Percentiles rank a stretch among this genome's conserved stretches.
phyloP scores from a whole-genome alignment of 2,888 invertebrate species.

The Tinea pellionella region DNA sequence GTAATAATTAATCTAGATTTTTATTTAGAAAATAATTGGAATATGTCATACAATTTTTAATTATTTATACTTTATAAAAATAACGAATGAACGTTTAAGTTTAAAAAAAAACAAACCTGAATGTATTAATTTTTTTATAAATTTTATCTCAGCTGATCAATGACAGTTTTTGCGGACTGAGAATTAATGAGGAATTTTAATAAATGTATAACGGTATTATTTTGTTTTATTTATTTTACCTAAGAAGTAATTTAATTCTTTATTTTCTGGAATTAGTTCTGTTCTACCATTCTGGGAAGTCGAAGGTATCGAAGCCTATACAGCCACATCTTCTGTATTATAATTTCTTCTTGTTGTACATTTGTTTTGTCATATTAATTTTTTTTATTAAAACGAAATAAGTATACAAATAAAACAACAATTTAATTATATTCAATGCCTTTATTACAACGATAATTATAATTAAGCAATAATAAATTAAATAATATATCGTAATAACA shows the following conservation, averaged over 20 bases:
- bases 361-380: too few species aligned
- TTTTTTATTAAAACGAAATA: too few species aligned
- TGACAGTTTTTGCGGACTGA: constrained; percentile 17
- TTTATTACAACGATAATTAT: not conserved
- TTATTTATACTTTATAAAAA: too few species aligned
- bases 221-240: constrained; percentile 25
- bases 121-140: not conserved
- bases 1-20: too few species aligned
- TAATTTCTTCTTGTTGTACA: too few species aligned
- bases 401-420: not conserved
- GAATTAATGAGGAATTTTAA: constrained; percentile 36
- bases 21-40: too few species aligned
- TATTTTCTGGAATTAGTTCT: too few species aligned
- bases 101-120: not conserved
- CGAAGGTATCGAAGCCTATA: too few species aligned
- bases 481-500: not conserved
- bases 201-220: constrained; percentile 41
- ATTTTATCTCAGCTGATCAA: not conserved
- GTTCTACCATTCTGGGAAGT: too few species aligned
- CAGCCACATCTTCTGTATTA: too few species aligned
- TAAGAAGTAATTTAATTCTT: too few species aligned
- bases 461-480: not conserved
- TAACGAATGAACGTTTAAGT: not conserved
- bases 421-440: not conserved
- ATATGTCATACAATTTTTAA: too few species aligned